Conservation (phyloP, 2,797 vertebrate genomes). For the Epinephelus malabaricus region DNA sequence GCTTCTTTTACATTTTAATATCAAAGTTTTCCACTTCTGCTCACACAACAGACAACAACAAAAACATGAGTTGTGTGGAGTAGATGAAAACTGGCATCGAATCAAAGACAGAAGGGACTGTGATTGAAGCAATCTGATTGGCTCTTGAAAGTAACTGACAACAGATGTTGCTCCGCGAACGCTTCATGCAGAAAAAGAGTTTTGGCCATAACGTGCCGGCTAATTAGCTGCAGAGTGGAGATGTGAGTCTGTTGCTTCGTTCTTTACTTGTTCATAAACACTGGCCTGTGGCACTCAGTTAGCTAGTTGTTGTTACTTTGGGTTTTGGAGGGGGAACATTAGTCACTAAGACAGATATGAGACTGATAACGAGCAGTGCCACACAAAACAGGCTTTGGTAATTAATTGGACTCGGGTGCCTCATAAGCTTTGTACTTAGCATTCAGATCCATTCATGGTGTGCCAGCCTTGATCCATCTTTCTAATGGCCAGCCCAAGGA, state of each 20-base stretch:
- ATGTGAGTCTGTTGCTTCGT: constrained; percentile 35
- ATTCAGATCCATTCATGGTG: constrained; percentile 59
- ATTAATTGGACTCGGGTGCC: constrained; percentile 70
- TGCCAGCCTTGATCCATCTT: constrained; percentile 72
- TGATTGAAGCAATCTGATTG: constrained; percentile 65
- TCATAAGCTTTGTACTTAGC: constrained; percentile 61
- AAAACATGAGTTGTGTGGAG: constrained; percentile 18
- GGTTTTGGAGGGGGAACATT: constrained; percentile 55
- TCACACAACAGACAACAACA: constrained; percentile 35
- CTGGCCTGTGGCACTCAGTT: constrained; percentile 51
- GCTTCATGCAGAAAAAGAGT: constrained; percentile 17
- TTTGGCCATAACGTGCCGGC: constrained; percentile 47
- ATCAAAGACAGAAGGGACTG: constrained; percentile 58
- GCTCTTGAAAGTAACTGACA: constrained; percentile 59
- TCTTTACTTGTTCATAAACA: constrained; percentile 61
- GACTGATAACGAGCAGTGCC: constrained; percentile 64
- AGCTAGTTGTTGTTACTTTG: constrained; percentile 61
- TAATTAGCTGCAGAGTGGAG: constrained; percentile 66
- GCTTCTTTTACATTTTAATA: constrained; percentile 56
- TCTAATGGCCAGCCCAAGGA: constrained; percentile 61
- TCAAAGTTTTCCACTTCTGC: constrained; percentile 52
- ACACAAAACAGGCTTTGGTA: constrained; percentile 64
- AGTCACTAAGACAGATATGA: constrained; percentile 70
- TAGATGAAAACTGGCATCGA: constrained; percentile 51
- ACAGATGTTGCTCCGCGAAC: constrained; percentile 64